Percentiles rank a stretch among this genome's conserved stretches.
phyloP scores from a whole-genome alignment of 2,113 vertebrate species.

The Paralichthys olivaceus region DNA sequence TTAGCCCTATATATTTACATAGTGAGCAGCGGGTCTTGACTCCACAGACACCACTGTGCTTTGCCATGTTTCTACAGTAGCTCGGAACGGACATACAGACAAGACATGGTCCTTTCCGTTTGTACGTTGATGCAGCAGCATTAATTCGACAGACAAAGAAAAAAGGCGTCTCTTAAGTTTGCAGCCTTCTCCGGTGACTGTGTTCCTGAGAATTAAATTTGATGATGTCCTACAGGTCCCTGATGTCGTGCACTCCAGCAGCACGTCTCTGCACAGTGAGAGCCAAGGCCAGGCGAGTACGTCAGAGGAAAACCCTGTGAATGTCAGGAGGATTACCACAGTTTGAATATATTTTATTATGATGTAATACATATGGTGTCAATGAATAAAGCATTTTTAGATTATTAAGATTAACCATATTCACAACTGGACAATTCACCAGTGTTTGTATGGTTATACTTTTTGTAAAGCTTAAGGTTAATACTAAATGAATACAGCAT shows the following conservation, averaged over 20 bases:
- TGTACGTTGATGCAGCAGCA: too few relatives aligned
- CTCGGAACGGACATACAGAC: too few relatives aligned
- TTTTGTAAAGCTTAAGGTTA: conserved; percentile 13
- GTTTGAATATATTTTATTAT: conserved; percentile 52
- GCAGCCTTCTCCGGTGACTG: too few relatives aligned
- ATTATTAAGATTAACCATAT: not conserved
- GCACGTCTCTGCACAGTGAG: conserved; percentile 38
- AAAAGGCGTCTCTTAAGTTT: too few relatives aligned
- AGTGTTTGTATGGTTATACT: not conserved
- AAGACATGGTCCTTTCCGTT: too few relatives aligned
- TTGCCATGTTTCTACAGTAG: too few relatives aligned
- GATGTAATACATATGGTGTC: not conserved
- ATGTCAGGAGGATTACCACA: conserved; percentile 65
- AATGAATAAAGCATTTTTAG: not conserved
- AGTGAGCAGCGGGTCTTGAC: too few relatives aligned
- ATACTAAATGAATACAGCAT: not conserved
- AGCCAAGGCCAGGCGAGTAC: conserved; percentile 15
- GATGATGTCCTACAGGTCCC: conserved; percentile 57
- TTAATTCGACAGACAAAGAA: too few relatives aligned
- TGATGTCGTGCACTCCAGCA: conserved; percentile 60
- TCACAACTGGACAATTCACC: not conserved
- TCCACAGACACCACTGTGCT: too few relatives aligned
- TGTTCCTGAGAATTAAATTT: conserved; percentile 2
- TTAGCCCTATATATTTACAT: too few relatives aligned
- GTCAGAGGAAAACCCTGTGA: conserved; percentile 27